Evolutionary conservation across 2,797 vertebrate species (phyloP), one percentile per base, ranked within the genome.

Genomic region (Lemur catta): DNA sequence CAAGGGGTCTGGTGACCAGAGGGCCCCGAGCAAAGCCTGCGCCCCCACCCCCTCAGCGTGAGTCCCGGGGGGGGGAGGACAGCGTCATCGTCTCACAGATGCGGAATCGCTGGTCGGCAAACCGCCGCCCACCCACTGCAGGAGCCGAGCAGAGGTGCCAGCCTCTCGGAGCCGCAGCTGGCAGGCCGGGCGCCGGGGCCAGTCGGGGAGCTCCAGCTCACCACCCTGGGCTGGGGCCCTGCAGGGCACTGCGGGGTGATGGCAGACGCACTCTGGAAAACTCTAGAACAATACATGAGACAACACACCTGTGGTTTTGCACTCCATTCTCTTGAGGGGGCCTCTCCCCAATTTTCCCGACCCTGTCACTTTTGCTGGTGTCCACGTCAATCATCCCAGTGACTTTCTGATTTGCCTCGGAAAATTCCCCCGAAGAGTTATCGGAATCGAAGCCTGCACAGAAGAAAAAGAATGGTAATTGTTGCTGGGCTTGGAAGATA

Each of bases 371-470:
- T 71, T 98, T 98, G 96, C 97, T 98, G 10, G 98, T 85, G 90
- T 98, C 98, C 90, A 97, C 88, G 89, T 99, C 98, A 91, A 99
- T 98, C 72, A 99, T 99, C 74, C 99, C 97, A 24, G 97, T 57
- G 74, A 97, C 98, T 98, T 99, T 99, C 96, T 99, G 99, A 97
- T 99, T 99, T 87, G 99, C 98, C 98, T 99, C 99, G 9, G 99
- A 99, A 96, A 99, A 99, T 38, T 99, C 99, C 97, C 99, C 99
- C 1, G 98, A 99, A n/a, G 99, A 99, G 98, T 99, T 99, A 72
- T 99, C 99, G 0, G 99, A 99, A 97, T 99, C 99, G 97, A 99
- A 99, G 99, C 99, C 99, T 99, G 98, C 33, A 48, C 35, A 41
- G 98, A 98, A 97, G 86, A 52, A 93, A 63, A 4, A 93, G 50